These are phyloP conservation scores for Eumacrocentrus americanus DNA, from an alignment of 2,888 invertebrate genomes.

Conservation along the genomic window DNA sequence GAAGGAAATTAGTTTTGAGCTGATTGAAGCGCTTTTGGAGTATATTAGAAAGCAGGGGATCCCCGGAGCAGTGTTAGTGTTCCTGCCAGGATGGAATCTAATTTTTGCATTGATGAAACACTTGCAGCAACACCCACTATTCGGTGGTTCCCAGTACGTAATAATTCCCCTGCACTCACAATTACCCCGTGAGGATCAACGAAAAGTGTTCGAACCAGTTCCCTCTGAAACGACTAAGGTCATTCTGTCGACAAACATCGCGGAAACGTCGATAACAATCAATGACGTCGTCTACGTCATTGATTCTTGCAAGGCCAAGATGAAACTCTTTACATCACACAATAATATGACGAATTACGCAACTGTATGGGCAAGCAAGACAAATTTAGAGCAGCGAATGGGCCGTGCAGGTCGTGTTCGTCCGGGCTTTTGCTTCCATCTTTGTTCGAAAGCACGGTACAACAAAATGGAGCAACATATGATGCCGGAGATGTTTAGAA, in stretches of 20 bases:
- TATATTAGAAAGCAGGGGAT: constrained; percentile 69
- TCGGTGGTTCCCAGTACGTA: constrained; percentile 71
- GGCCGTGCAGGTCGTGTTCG: constrained; percentile 96
- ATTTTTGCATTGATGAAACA: constrained; percentile 91
- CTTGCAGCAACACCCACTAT: constrained; percentile 75
- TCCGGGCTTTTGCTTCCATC: constrained; percentile 91
- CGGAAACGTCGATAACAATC: constrained; percentile 97
- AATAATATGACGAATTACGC: constrained; percentile 99
- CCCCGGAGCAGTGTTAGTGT: constrained; percentile 89
- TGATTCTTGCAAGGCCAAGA: constrained; percentile 96
- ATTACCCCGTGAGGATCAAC: constrained; percentile 93
- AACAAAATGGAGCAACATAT: constrained; percentile 83
- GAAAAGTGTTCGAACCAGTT: constrained; percentile 88
- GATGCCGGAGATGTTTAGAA: constrained; percentile 97
- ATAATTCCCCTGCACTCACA: constrained; percentile 97
- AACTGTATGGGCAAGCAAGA: constrained; percentile 93
- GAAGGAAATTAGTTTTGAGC: constrained; percentile 90
- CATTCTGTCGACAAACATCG: constrained; percentile 96
- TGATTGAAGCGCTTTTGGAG: constrained; percentile 80
- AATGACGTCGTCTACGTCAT: constrained; percentile 98
- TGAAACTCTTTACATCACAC: constrained; percentile 97
- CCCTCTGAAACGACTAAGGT: constrained; percentile 87
- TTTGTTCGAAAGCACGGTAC: constrained; percentile 81
- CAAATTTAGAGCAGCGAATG: constrained; percentile 92
- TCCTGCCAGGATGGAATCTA: constrained; percentile 96